Evolutionary conservation across 2,888 invertebrate genomes (phyloP).

Genomic region (Caenorhabditis sp.): DNA sequence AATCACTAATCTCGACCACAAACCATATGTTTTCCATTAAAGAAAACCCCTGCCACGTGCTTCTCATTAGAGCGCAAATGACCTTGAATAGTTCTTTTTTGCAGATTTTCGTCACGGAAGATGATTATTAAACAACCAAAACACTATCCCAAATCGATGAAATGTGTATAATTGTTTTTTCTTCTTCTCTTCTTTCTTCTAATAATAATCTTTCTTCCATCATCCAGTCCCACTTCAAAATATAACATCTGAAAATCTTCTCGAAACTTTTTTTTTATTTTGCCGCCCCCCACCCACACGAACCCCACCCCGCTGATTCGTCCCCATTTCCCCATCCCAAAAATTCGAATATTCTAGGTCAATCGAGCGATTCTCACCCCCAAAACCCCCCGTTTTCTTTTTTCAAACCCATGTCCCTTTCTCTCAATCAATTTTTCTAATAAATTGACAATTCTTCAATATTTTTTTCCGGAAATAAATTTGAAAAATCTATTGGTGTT

Average conservation of each 20-base stretch:
- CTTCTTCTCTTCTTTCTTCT: conserved; percentile 11
- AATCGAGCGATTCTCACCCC: conserved; percentile 30
- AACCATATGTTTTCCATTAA: too few species aligned
- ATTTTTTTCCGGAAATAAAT: conserved; percentile 1
- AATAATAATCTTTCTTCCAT: conserved; percentile 3
- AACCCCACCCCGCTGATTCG: conserved; percentile 26
- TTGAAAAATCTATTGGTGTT: background rate
- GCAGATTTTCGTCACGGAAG: conserved; percentile 62
- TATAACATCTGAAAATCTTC: conserved; percentile 24
- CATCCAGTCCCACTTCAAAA: conserved; percentile 1
- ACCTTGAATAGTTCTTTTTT: too few species aligned
- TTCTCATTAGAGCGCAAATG: too few species aligned
- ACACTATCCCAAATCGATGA: conserved; percentile 11
- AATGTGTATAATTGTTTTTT: conserved; percentile 46
- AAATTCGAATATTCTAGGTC: conserved; percentile 38
- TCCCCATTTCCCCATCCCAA: conserved; percentile 19
- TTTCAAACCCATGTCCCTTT: conserved; percentile 3
- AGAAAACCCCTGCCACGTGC: too few species aligned
- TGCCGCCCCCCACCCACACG: background rate
- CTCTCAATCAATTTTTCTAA: background rate
- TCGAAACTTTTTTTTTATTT: conserved; percentile 34
- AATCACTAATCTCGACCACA: too few species aligned
- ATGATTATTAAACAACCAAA: conserved; percentile 54
- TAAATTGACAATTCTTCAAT: background rate
- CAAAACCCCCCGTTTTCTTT: background rate